Percentiles rank a stretch among this genome's conserved stretches.
Conservation (phyloP, 1,140 invertebrate species). For the Drosophila obscura region DNA sequence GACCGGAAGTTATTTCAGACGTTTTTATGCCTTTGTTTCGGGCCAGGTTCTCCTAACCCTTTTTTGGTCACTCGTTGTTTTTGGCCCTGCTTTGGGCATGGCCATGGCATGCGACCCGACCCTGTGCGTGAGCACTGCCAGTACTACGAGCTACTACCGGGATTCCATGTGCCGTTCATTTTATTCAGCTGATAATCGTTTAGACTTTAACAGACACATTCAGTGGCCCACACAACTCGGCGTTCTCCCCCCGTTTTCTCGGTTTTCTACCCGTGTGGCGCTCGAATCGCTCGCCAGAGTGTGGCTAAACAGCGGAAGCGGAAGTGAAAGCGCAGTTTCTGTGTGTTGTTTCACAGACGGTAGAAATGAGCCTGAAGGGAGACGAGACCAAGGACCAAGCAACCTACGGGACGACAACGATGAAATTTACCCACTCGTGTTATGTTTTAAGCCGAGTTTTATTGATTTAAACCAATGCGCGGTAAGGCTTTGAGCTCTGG, state of each 20-base stretch:
- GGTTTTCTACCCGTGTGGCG: too few species aligned
- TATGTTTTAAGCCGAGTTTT: too few species aligned
- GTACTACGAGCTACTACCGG: conserved; percentile 29
- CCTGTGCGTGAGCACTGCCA: too few species aligned
- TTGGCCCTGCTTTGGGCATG: conserved; percentile 14
- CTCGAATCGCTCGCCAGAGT: conserved; percentile 38
- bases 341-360: conserved; percentile 38
- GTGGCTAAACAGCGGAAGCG: conserved; percentile 67
- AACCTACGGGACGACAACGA: conserved; percentile 37
- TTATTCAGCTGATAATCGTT: conserved; percentile 67
- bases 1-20: conserved; percentile 69
- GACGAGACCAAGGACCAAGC: too few species aligned
- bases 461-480: too few species aligned
- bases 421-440: conserved; percentile 32
- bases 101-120: conserved; percentile 5
- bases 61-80: conserved; percentile 35
- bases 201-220: conserved; percentile 60
- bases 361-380: conserved; percentile 17
- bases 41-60: conserved; percentile 37
- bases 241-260: neutral
- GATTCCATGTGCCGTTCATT: conserved; percentile 63
- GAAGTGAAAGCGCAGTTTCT: conserved; percentile 70
- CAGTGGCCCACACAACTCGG: conserved; percentile 23
- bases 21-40: conserved; percentile 68
- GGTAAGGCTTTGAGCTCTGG: too few species aligned